Evolutionary conservation across 2,113 vertebrate species (phyloP).

Genomic region (Noctilio leporinus): DNA sequence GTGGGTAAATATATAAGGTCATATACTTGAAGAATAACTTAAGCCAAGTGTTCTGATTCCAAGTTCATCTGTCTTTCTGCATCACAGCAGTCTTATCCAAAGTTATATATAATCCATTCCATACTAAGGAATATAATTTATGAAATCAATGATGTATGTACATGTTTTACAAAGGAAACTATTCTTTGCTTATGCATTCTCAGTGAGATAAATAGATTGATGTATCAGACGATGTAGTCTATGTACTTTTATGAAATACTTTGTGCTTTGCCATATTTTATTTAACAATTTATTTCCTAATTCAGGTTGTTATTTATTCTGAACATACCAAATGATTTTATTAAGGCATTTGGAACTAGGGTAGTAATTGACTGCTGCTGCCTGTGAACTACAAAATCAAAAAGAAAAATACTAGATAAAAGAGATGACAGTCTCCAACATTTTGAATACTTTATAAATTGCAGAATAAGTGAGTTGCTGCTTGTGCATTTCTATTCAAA

Average conservation of each 20-base stretch:
- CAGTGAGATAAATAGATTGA: not conserved
- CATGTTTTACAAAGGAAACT: slow-evolving; percentile 35
- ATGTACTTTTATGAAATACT: slow-evolving; percentile 36
- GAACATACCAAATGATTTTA: slow-evolving; percentile 29
- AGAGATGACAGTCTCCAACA: slow-evolving; percentile 26
- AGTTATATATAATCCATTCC: slow-evolving; percentile 15
- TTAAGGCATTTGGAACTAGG: slow-evolving; percentile 37
- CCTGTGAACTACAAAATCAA: slow-evolving; percentile 42
- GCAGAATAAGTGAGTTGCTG: slow-evolving; percentile 47
- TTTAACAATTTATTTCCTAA: slow-evolving; percentile 48
- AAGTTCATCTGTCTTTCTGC: slow-evolving; percentile 19
- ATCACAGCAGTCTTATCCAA: not conserved
- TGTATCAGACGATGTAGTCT: not conserved
- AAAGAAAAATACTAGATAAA: slow-evolving; percentile 50
- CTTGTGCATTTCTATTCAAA: slow-evolving; percentile 51
- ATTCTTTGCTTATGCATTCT: slow-evolving; percentile 8
- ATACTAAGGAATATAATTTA: slow-evolving; percentile 42
- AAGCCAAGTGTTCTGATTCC: not conserved
- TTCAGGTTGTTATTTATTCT: slow-evolving; percentile 39
- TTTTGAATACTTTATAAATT: slow-evolving; percentile 52
- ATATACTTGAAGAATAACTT: not conserved
- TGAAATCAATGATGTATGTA: slow-evolving; percentile 38
- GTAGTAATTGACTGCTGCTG: slow-evolving; percentile 45
- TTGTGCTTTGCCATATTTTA: slow-evolving; percentile 27
- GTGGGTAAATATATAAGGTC: not conserved